Conservation (phyloP, 1,140 invertebrate genomes). For the Procambarus virginalis region DNA sequence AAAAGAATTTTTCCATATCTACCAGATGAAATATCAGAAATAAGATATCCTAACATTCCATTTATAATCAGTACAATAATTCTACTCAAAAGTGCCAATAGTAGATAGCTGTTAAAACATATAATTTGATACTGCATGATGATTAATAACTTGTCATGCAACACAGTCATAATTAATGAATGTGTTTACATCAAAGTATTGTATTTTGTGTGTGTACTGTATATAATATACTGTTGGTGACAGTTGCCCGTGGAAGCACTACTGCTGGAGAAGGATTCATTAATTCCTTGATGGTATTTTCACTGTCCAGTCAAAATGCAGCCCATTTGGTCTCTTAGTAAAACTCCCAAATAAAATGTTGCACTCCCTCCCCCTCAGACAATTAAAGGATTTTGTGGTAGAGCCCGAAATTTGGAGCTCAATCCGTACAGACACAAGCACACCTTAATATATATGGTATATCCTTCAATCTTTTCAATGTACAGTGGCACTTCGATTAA, state of each 20-base stretch:
- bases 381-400: too few relatives aligned
- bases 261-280: background rate
- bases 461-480: too few relatives aligned
- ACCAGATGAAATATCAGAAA: background rate
- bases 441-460: too few relatives aligned
- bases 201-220: background rate
- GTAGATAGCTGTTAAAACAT: conserved; percentile 33
- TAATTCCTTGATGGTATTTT: background rate
- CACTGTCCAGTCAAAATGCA: background rate
- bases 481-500: too few relatives aligned
- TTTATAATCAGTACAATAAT: conserved; percentile 51
- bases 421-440: too few relatives aligned
- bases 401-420: too few relatives aligned
- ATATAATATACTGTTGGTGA: background rate
- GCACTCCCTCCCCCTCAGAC: background rate
- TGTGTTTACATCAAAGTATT: conserved; percentile 8
- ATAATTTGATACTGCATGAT: conserved; percentile 34
- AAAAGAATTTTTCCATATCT: background rate
- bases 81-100: conserved; percentile 55
- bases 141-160: background rate
- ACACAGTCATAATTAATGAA: background rate
- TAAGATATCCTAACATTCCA: conserved; percentile 52
- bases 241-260: background rate
- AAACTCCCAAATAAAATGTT: too few relatives aligned
- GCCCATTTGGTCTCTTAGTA: background rate